Percentiles rank a stretch among this genome's conserved stretches.
Conservation (phyloP, 2,113 vertebrate species). For the Otus sunia region DNA sequence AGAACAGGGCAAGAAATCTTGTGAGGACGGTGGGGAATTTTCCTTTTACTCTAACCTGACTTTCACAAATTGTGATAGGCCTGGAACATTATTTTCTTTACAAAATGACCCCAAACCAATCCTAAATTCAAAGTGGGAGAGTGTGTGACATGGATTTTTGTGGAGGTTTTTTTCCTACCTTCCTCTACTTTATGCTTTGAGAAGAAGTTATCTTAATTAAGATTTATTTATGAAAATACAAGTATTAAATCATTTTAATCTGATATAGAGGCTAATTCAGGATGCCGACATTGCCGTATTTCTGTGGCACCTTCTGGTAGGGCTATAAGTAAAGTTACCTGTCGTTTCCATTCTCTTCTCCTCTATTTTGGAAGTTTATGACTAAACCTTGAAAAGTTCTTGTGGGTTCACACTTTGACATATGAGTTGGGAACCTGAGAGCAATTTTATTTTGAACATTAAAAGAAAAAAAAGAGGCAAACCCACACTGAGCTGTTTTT, state of each 20-base stretch:
- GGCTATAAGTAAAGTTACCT: slow-evolving; percentile 12
- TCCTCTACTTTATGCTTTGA: neutral
- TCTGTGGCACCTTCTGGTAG: neutral
- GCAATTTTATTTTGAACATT: slow-evolving; percentile 13
- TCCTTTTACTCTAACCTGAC: slow-evolving; percentile 53
- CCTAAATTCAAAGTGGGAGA: slow-evolving; percentile 20
- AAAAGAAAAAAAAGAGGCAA: neutral
- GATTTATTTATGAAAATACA: slow-evolving; percentile 53
- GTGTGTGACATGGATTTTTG: neutral
- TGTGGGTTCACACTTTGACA: neutral
- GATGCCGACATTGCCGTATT: neutral
- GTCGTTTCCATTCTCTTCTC: neutral
- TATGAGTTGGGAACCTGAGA: neutral
- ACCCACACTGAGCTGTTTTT: neutral
- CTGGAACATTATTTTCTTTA: slow-evolving; percentile 51
- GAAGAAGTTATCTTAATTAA: slow-evolving; percentile 32
- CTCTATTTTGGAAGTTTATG: slow-evolving; percentile 25
- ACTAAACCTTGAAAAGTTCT: slow-evolving; percentile 15
- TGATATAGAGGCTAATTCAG: slow-evolving; percentile 36
- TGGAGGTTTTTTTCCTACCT: neutral
- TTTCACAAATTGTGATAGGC: slow-evolving; percentile 40
- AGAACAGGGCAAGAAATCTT: slow-evolving; percentile 73
- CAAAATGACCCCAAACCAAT: slow-evolving; percentile 43
- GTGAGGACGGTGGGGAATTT: slow-evolving; percentile 60
- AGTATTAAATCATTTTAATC: slow-evolving; percentile 36